Evolutionary conservation across 1,140 invertebrate species (phyloP).

Genomic region (Bathynomus jamesi): DNA sequence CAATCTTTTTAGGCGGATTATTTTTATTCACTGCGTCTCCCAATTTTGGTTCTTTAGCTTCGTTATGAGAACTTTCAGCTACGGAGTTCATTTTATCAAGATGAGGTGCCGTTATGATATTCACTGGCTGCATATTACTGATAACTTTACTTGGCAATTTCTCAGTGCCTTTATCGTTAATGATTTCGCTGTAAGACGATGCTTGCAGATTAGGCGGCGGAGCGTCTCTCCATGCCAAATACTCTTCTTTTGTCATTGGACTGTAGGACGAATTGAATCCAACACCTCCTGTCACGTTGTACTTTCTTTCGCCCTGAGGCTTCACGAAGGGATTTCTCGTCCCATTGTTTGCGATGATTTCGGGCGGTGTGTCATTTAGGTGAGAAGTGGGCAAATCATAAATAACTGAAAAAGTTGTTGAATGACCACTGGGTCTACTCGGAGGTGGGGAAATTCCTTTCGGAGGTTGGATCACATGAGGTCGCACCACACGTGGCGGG

Average conservation of each 20-base stretch:
- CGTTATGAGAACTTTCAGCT: background rate
- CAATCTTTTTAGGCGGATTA: too few species aligned
- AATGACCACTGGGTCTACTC: background rate
- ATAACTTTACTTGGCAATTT: background rate
- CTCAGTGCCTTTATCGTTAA: background rate
- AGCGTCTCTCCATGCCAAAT: background rate
- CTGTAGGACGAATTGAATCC: background rate
- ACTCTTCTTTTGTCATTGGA: background rate
- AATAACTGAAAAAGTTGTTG: background rate
- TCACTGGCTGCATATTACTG: background rate
- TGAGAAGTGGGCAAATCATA: background rate
- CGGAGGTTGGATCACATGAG: background rate
- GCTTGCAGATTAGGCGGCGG: background rate
- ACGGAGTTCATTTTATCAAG: background rate
- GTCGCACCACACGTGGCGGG: too few species aligned
- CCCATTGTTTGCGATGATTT: background rate
- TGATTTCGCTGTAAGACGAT: background rate
- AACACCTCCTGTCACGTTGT: too few species aligned
- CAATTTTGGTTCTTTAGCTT: background rate
- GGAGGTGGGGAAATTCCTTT: background rate
- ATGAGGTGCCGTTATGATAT: background rate
- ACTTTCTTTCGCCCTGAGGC: too few species aligned
- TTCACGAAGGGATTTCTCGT: too few species aligned
- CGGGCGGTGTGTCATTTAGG: background rate
- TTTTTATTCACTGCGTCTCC: background rate